Evolutionary conservation across 92 coral and sea anemone species (phyloP), one percentile per base, ranked within the genome.

Genomic region (Porites divaricata): DNA sequence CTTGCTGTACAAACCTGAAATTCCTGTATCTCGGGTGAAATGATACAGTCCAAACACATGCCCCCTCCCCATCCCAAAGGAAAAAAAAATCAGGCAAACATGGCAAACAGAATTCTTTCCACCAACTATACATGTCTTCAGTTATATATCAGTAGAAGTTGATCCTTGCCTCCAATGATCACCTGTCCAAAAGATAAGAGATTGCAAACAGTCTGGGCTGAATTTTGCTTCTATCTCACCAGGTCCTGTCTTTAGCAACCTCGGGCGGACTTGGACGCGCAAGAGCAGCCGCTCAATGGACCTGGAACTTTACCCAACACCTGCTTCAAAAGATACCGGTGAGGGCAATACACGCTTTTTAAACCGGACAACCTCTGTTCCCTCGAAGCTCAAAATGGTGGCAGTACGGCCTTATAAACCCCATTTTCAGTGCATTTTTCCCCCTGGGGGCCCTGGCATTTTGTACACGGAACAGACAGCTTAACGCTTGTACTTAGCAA

Each of bases 191-290:
- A 8, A 15, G 4, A 13, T 11, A 59, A 15, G 8, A 8, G 28
- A 7, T 8, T 2, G 23, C 4, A 4, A 15, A 23, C 6, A 9
- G n/a, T 15, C 65, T 5, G 6, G 14, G 58, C 19, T 13, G 54
- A 7, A 12, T 8, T 8, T 69, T 12, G 24, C 13, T 22, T 51
- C 12, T 22, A 1, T 51, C 4, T 52, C 57, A 1, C 6, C 78
- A 83, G 87, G 87, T 74, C 0, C 19, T 83, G 4, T 62, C 52
- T 20, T 21, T 22, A 8, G 87, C 20, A 4, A 21, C 65, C 79
- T 83, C 87, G 24, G 72, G 71, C 8, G 80, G 80, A 13, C 14
- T 83, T 20, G 22, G 74, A 24, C 72, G 79, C 22, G 80, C 80
- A 49, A 83, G 74, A 26, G 49, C 58, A 15, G 87, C 75, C 1